Conservation (phyloP, 2,888 invertebrate species). For the Alloscopus bannaensis region DNA sequence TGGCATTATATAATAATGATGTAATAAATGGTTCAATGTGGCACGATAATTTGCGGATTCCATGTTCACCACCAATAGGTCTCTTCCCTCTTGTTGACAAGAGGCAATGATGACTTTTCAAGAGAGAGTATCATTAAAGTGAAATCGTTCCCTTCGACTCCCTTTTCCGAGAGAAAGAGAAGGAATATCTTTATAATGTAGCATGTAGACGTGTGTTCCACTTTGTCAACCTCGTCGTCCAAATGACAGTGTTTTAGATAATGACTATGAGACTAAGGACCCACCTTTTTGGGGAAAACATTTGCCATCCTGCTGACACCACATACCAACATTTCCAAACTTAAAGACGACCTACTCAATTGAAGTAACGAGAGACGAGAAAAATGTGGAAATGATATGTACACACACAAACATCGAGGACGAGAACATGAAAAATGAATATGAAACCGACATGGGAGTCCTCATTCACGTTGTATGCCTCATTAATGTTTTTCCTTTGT, state of each 20-base stretch:
- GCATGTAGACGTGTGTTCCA: no score
- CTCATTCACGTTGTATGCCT: conserved; percentile 20
- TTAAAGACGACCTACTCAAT: no score
- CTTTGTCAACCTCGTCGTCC: no score
- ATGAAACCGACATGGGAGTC: conserved; percentile 31
- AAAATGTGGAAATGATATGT: conserved; percentile 5
- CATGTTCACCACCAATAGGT: conserved; percentile 39
- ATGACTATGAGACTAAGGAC: conserved; percentile 34
- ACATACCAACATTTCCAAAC: not conserved
- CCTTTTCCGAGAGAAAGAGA: not conserved
- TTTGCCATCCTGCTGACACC: conserved; percentile 8
- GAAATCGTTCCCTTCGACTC: conserved; percentile 35
- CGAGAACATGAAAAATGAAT: no score
- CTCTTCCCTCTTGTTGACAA: conserved; percentile 33
- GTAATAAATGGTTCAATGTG: conserved; percentile 66
- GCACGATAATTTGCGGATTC: conserved; percentile 65
- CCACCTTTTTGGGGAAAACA: conserved; percentile 19
- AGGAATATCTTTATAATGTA: not conserved
- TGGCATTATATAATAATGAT: conserved; percentile 58
- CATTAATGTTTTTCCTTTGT: conserved; percentile 26
- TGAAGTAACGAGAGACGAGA: not conserved
- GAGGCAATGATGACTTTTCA: conserved; percentile 58
- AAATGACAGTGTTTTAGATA: conserved; percentile 49
- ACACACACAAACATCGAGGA: no score
- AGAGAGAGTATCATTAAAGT: conserved; percentile 56